These are phyloP conservation scores for Sinohyriopsis cumingii DNA, from an alignment of 2,888 invertebrate species.

Conservation along the genomic window DNA sequence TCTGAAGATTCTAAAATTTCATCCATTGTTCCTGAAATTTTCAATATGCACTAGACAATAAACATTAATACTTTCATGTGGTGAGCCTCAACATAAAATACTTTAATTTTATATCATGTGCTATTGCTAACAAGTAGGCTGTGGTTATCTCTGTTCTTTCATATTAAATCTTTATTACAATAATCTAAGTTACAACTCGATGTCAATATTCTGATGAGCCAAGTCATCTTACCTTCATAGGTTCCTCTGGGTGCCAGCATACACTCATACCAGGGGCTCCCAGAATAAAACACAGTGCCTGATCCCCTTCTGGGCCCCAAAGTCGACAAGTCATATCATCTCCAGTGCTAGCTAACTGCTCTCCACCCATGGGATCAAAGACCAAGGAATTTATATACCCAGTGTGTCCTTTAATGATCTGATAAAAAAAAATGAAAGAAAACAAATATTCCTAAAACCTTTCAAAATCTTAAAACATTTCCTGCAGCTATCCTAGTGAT, in stretches of 20 bases:
- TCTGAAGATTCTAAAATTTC: neutral
- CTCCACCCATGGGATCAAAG: conserved; percentile 80
- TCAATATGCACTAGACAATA: neutral
- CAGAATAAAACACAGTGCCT: conserved; percentile 77
- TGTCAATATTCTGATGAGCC: too few species aligned
- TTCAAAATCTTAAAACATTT: too few species aligned
- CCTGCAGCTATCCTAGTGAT: too few species aligned
- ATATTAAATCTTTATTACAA: too few species aligned
- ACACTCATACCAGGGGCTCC: conserved; percentile 78
- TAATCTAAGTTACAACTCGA: too few species aligned
- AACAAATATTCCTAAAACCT: neutral
- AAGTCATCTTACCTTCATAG: conserved; percentile 74
- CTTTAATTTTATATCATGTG: too few species aligned
- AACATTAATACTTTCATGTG: neutral
- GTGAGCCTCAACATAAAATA: too few species aligned
- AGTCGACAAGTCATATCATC: conserved; percentile 84
- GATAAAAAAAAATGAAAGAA: conserved; percentile 11
- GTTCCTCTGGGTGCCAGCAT: conserved; percentile 82
- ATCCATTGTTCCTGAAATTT: too few species aligned
- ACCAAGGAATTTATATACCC: conserved; percentile 81
- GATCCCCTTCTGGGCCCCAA: conserved; percentile 76
- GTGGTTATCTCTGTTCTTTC: too few species aligned
- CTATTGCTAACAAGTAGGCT: too few species aligned
- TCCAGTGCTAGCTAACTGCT: conserved; percentile 82
- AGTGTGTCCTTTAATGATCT: conserved; percentile 79